These are phyloP conservation scores for Vanessa tameamea DNA, from an alignment of 1,140 invertebrate species.

Conservation along the genomic window DNA sequence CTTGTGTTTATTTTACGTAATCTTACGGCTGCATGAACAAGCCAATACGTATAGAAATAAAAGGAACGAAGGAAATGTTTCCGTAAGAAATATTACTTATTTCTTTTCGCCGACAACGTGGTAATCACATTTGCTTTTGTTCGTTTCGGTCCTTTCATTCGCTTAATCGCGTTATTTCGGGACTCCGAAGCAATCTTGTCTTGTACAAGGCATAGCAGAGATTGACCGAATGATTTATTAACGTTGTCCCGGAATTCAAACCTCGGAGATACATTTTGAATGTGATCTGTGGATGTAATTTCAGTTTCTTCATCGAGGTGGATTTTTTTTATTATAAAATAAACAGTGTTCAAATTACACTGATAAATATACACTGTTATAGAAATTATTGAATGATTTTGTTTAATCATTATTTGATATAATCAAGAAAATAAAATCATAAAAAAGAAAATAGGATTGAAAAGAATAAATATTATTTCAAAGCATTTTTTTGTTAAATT, in stretches of 20 bases:
- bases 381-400: no score
- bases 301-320: not conserved
- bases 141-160: slow-evolving; percentile 75
- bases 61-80: slow-evolving; percentile 46
- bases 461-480: no score
- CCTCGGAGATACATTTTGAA: slow-evolving; percentile 15
- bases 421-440: no score
- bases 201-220: slow-evolving; percentile 29
- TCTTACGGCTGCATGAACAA: slow-evolving; percentile 34
- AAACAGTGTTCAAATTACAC: no score
- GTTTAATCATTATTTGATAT: no score
- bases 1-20: not conserved
- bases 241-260: slow-evolving; percentile 20
- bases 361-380: no score
- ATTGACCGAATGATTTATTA: slow-evolving; percentile 40
- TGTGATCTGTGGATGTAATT: slow-evolving; percentile 6
- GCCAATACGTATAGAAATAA: slow-evolving; percentile 43
- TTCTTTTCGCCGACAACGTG: slow-evolving; percentile 71
- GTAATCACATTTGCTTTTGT: slow-evolving; percentile 79
- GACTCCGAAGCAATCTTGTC: slow-evolving; percentile 49
- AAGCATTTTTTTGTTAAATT: no score
- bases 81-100: slow-evolving; percentile 76
- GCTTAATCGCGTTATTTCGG: slow-evolving; percentile 78
- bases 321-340: no score
- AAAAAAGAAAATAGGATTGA: no score